Conservation (phyloP, 2,113 vertebrate species). For the Miniopterus natalensis region DNA sequence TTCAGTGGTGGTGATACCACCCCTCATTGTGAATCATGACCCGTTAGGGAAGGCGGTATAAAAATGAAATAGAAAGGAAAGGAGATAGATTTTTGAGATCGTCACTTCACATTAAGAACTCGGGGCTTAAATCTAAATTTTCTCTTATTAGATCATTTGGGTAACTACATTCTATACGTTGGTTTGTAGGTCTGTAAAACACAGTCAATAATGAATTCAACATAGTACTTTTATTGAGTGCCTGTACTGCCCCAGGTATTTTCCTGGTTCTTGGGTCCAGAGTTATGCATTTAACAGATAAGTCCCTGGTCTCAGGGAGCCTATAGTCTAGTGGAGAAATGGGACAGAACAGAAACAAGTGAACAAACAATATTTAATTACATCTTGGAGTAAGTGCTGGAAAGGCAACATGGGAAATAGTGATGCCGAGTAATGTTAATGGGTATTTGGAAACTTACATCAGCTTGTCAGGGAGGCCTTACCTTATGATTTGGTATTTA, state of each 20-base stretch:
- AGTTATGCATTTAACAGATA: not conserved
- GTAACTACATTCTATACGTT: not conserved
- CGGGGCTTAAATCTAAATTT: not conserved
- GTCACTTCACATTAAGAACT: not conserved
- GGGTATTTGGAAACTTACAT: not conserved
- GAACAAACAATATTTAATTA: constrained; percentile 4
- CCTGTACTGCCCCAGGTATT: not conserved
- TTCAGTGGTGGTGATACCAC: accelerated
- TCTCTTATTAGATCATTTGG: not conserved
- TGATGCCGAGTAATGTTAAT: not conserved
- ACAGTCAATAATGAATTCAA: not conserved
- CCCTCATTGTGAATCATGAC: not conserved
- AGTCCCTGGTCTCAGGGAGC: not conserved
- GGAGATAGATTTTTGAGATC: not conserved
- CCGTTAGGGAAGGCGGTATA: not conserved
- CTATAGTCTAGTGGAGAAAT: not conserved
- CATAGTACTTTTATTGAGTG: not conserved
- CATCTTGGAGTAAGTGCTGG: not conserved
- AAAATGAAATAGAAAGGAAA: not conserved
- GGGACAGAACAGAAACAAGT: not conserved
- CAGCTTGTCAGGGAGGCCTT: not conserved
- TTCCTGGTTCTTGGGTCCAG: not conserved
- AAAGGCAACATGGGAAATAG: not conserved
- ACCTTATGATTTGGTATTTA: not conserved
- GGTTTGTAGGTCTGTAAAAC: not conserved